A percentile compares a stretch with the other conserved stretches of the same genome.
phyloP scores from a whole-genome alignment of 2,888 invertebrate genomes.

The Luffia ferchaultella region DNA sequence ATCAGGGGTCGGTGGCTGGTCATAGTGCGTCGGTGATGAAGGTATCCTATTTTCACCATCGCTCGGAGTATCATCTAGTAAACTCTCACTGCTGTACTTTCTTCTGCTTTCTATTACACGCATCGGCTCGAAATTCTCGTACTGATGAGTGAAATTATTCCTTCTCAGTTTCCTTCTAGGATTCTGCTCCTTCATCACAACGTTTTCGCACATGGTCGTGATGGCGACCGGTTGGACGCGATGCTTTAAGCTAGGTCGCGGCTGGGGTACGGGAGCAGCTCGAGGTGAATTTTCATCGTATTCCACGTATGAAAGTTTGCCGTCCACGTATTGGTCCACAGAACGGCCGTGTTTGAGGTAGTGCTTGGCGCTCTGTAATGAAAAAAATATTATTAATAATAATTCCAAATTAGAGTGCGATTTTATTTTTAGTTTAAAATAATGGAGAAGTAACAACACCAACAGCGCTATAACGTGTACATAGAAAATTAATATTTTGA shows the following conservation, averaged over 20 bases:
- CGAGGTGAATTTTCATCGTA: slow-evolving; percentile 57
- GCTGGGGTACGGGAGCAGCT: slow-evolving; percentile 49
- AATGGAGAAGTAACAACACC: too few relatives aligned
- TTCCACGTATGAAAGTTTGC: slow-evolving; percentile 64
- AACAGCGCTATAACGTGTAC: too few relatives aligned
- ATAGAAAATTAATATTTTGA: too few relatives aligned
- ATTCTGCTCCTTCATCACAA: slow-evolving; percentile 75
- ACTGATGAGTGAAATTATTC: slow-evolving; percentile 62
- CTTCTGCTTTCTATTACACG: slow-evolving; percentile 42
- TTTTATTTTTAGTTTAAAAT: too few relatives aligned
- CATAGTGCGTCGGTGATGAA: slow-evolving; percentile 87
- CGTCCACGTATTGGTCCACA: slow-evolving; percentile 81
- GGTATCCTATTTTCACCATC: slow-evolving; percentile 68
- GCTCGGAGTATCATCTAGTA: slow-evolving; percentile 64
- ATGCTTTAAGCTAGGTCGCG: slow-evolving; percentile 50
- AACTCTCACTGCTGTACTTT: slow-evolving; percentile 67
- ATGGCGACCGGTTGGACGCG: slow-evolving; percentile 75
- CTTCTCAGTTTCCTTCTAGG: slow-evolving; percentile 75
- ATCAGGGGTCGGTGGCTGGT: slow-evolving; percentile 92
- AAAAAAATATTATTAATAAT: too few relatives aligned
- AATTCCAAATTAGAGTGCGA: too few relatives aligned
- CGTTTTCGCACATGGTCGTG: slow-evolving; percentile 77
- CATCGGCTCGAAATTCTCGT: slow-evolving; percentile 70
- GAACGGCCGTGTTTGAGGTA: slow-evolving; percentile 76
- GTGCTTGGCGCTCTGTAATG: slow-evolving; percentile 60